Base-by-base conservation (phyloP, 2,797 vertebrate genomes). In the Gouania willdenowi region DNA sequence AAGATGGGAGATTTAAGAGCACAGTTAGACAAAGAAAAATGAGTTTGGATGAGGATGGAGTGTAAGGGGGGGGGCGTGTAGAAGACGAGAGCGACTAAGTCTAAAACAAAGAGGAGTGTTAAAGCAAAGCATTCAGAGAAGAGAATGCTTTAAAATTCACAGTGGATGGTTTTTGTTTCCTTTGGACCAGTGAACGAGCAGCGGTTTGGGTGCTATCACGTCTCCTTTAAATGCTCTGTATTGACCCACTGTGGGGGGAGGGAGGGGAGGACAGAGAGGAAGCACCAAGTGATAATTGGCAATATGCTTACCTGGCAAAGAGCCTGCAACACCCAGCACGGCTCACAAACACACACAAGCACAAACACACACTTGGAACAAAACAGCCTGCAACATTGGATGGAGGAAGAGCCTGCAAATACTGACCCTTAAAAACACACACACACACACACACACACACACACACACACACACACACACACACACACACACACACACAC, bases 261-360 rank as follows among this genome's bases (percentile, higher is more conserved):
- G 25, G 8, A 13, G 17, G 34, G 28, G 39, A 35, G 28, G 41
- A 31, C 40, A 26, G 27, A 26, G 2, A 27, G 62, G 56, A 61
- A 49, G 57, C 69, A 80, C 68, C 64, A 83, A 65, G 85, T 89
- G 87, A 83, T 91, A 89, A 91, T 88, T 90, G 86, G 79, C 60
- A 76, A 78, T 83, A 81, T 81, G 75, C 82, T 87, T 83, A 87
- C 79, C 74, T 85, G 79, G 83, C 84, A 33, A 64, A 51, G 65
- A 80, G 67, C 77, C 79, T 70, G 62, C 78, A 75, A 78, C 55
- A 57, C 68, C 49, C 59, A 70, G 45, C 63, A 62, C 54, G 57
- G 46, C 66, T 56, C 51, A 46, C 48, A 52, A 43, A 63, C 45
- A 64, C 38, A 55, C 26, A 44, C 13, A 47, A 5, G 15, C 30